These are phyloP conservation scores for Aquatica leii DNA, from an alignment of 2,888 invertebrate species.

Conservation along the genomic window DNA sequence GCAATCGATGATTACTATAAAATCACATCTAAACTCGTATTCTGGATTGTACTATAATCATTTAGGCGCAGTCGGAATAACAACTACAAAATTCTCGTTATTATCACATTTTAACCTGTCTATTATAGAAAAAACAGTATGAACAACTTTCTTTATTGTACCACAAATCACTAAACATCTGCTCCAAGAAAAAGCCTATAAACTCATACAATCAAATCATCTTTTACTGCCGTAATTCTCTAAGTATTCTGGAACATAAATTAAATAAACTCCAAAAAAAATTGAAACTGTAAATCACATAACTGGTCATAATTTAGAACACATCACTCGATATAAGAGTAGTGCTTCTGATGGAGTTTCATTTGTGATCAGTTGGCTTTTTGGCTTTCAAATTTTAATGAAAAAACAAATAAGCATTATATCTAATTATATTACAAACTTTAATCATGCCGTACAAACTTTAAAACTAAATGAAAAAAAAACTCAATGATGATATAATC, in stretches of 20 bases:
- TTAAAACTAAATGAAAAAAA: slow-evolving; percentile 26
- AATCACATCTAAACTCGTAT: background rate
- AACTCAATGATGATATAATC: background rate
- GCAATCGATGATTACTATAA: background rate
- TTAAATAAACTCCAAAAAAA: background rate
- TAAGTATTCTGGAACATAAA: background rate
- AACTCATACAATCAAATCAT: background rate
- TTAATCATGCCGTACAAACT: slow-evolving; percentile 37
- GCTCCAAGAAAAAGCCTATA: background rate
- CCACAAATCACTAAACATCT: background rate
- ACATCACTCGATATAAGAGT: background rate
- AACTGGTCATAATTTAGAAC: background rate
- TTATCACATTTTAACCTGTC: background rate
- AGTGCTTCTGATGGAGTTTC: background rate
- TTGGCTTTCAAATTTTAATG: slow-evolving; percentile 36
- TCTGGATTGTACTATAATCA: background rate
- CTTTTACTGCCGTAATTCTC: background rate
- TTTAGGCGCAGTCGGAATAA: background rate
- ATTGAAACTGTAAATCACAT: background rate
- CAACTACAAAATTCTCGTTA: background rate
- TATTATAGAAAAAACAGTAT: background rate
- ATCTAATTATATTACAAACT: slow-evolving; percentile 39
- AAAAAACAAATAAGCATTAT: slow-evolving; percentile 43
- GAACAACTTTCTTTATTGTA: background rate
- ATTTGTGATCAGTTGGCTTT: slow-evolving; percentile 18